phyloP scores from a whole-genome alignment of 2,113 vertebrate genomes.

The Podocnemis expansa region DNA sequence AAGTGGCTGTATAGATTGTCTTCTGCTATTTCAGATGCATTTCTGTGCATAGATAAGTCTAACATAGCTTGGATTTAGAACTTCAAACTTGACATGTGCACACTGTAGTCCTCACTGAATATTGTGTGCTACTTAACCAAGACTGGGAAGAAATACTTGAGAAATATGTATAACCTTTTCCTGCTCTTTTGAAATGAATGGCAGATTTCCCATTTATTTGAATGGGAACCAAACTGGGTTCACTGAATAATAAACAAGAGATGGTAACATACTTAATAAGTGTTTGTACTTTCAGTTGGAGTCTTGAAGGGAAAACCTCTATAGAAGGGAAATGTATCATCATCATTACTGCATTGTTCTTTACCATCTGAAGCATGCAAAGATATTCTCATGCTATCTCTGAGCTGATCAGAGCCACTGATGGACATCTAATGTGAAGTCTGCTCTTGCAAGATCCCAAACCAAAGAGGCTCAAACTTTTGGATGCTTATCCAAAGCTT shows the following conservation, averaged over 20 bases:
- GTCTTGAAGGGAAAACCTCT: neutral
- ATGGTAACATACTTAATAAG: neutral
- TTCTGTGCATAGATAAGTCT: too few relatives aligned
- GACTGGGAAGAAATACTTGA: too few relatives aligned
- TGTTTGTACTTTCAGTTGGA: neutral
- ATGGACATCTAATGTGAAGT: neutral
- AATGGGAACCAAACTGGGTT: neutral
- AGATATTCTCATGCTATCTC: neutral
- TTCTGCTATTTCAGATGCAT: too few relatives aligned
- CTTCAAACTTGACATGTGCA: too few relatives aligned
- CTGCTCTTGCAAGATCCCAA: neutral
- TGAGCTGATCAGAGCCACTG: neutral
- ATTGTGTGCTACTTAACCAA: too few relatives aligned
- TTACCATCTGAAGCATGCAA: too few relatives aligned
- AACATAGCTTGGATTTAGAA: too few relatives aligned
- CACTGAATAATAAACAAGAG: neutral
- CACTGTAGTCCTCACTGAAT: too few relatives aligned
- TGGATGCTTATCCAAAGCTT: neutral
- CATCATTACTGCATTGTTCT: too few relatives aligned
- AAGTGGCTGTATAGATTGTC: too few relatives aligned
- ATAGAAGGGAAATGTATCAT: neutral
- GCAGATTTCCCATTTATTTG: neutral
- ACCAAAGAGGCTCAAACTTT: neutral
- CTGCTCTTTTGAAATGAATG: too few relatives aligned
- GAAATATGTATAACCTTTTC: too few relatives aligned